A percentile compares a stretch with the other conserved stretches of the same genome.
Evolutionary conservation across 2,888 invertebrate genomes (phyloP).

Genomic region (Macropis europaea): DNA sequence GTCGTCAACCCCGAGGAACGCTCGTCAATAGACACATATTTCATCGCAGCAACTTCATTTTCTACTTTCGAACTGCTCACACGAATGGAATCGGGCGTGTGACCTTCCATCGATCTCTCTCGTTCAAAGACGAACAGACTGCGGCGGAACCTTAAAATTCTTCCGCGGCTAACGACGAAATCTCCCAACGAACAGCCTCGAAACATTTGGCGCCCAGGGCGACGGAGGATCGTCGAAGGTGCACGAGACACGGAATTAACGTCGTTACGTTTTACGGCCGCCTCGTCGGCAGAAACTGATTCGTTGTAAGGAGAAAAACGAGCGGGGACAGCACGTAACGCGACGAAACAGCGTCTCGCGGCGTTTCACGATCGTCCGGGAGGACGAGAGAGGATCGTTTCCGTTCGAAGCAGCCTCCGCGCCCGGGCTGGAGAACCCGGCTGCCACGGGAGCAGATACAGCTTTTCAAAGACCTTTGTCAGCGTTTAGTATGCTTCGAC

Average conservation of each 20-base stretch:
- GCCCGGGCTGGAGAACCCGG: background rate
- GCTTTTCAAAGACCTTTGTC: constrained; percentile 56
- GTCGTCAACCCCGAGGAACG: too few relatives aligned
- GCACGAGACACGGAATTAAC: constrained; percentile 54
- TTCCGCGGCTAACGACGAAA: too few relatives aligned
- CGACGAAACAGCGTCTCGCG: constrained; percentile 50
- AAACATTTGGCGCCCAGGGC: constrained; percentile 12
- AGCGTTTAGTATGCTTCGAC: constrained; percentile 46
- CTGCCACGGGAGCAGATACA: constrained; percentile 19
- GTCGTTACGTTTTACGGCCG: constrained; percentile 62
- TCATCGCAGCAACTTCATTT: too few relatives aligned
- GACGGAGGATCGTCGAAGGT: background rate
- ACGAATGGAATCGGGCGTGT: too few relatives aligned
- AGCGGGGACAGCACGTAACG: constrained; percentile 58
- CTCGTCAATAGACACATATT: too few relatives aligned
- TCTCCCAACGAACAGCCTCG: too few relatives aligned
- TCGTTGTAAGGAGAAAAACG: constrained; percentile 63
- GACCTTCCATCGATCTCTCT: too few relatives aligned
- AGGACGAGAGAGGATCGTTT: constrained; percentile 22
- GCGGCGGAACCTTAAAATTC: too few relatives aligned
- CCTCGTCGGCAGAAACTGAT: constrained; percentile 65
- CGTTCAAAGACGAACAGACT: too few relatives aligned
- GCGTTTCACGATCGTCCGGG: constrained; percentile 49
- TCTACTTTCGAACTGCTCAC: too few relatives aligned
- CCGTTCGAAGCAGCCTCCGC: constrained; percentile 6